Evolutionary conservation across 2,888 invertebrate species (phyloP).

Genomic region (Caenorhabditis sp.): DNA sequence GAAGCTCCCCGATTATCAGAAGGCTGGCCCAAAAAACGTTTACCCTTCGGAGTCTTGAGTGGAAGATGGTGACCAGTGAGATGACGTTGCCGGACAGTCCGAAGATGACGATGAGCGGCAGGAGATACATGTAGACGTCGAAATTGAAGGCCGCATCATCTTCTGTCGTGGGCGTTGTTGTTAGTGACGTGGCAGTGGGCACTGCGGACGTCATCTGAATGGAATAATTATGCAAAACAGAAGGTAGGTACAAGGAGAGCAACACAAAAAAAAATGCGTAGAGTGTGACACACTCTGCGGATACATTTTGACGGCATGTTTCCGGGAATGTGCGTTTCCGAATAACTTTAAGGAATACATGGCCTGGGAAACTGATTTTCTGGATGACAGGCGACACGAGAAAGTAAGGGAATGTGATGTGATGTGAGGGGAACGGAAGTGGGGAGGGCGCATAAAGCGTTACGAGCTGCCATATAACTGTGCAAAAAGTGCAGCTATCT

Average conservation of each 20-base stretch:
- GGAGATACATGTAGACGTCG: slow-evolving; percentile 68
- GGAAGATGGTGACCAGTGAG: slow-evolving; percentile 77
- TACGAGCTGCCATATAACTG: slow-evolving; percentile 29
- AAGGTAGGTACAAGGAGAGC: not conserved
- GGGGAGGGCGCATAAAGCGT: not conserved
- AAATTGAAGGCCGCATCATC: slow-evolving; percentile 53
- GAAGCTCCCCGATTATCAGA: too few relatives aligned
- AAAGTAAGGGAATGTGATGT: not conserved
- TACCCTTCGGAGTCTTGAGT: slow-evolving; percentile 75
- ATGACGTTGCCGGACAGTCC: slow-evolving; percentile 75
- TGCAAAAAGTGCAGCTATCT: slow-evolving; percentile 20
- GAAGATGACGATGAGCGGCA: slow-evolving; percentile 73
- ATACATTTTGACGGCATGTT: slow-evolving; percentile 33
- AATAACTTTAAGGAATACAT: slow-evolving; percentile 7
- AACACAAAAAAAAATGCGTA: slow-evolving; percentile 17
- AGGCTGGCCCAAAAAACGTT: too few relatives aligned
- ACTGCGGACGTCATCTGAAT: slow-evolving; percentile 40
- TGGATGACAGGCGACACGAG: not conserved
- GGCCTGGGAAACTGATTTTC: slow-evolving; percentile 29
- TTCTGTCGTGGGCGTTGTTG: not conserved
- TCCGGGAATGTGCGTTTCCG: slow-evolving; percentile 26
- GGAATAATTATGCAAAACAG: too few relatives aligned
- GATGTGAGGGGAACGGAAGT: not conserved
- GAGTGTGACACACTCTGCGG: slow-evolving; percentile 15
- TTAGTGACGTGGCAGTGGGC: slow-evolving; percentile 7